Conservation (phyloP, 2,888 invertebrate species). For the Eilema caniola region DNA sequence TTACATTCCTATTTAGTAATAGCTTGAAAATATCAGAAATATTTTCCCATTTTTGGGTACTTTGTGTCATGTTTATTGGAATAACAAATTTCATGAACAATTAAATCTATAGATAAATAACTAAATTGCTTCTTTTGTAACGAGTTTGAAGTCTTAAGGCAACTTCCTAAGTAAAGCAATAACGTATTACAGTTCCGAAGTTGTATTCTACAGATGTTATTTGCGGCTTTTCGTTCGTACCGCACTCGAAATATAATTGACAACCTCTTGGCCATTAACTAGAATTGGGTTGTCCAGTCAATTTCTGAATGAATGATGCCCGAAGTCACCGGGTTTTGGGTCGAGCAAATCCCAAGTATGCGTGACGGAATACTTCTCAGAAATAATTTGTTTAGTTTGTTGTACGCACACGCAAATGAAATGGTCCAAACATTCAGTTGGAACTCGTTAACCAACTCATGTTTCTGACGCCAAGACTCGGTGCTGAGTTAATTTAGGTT, state of each 20-base stretch:
- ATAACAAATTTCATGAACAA: background rate
- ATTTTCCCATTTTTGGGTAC: slow-evolving; percentile 17
- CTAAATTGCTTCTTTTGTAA: slow-evolving; percentile 28
- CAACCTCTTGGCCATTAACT: slow-evolving; percentile 57
- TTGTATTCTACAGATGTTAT: slow-evolving; percentile 49
- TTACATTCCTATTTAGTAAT: background rate
- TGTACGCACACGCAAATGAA: slow-evolving; percentile 70
- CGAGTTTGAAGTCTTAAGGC: slow-evolving; percentile 35
- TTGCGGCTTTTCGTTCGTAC: slow-evolving; percentile 49
- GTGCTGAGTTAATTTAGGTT: slow-evolving; percentile 59
- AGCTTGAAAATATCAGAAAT: background rate
- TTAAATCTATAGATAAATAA: background rate
- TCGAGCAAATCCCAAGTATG: slow-evolving; percentile 71
- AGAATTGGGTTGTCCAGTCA: slow-evolving; percentile 62
- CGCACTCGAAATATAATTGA: slow-evolving; percentile 57
- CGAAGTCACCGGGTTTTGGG: slow-evolving; percentile 55
- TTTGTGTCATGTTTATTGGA: background rate
- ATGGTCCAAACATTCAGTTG: slow-evolving; percentile 63
- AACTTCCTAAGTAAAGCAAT: slow-evolving; percentile 48
- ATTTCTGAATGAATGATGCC: slow-evolving; percentile 66
- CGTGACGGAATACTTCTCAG: slow-evolving; percentile 64
- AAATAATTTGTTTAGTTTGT: slow-evolving; percentile 73
- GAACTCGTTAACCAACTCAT: slow-evolving; percentile 68
- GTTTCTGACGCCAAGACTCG: slow-evolving; percentile 61
- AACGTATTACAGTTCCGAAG: slow-evolving; percentile 48